Evolutionary conservation across 2,888 invertebrate species (phyloP).

Genomic region (Auanema sp.): DNA sequence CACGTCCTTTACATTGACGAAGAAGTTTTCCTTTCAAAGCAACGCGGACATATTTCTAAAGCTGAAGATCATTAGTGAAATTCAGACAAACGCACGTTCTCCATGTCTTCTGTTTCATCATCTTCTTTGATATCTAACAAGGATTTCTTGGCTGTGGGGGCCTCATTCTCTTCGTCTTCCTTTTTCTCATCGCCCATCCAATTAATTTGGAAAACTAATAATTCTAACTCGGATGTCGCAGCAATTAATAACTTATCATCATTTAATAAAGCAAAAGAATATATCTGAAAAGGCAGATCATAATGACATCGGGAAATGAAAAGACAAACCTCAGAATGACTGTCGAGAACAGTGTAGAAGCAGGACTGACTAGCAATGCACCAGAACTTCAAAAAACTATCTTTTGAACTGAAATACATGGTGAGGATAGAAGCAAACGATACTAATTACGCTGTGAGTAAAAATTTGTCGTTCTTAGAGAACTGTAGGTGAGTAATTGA

Average conservation of each 20-base stretch:
- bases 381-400: conserved; percentile 95
- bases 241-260: conserved; percentile 83
- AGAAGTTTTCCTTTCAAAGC: conserved; percentile 80
- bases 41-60: conserved; percentile 75
- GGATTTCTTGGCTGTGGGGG: conserved; percentile 30
- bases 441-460: conserved; percentile 66
- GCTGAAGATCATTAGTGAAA: conserved; percentile 22
- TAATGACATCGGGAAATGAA: neutral
- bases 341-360: conserved; percentile 87
- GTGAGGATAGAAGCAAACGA: neutral
- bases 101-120: conserved; percentile 14
- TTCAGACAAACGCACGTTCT: conserved; percentile 18
- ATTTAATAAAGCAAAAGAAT: conserved; percentile 80
- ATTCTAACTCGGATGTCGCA: conserved; percentile 81
- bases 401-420: conserved; percentile 74
- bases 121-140: conserved; percentile 6
- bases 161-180: conserved; percentile 22
- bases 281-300: conserved; percentile 68
- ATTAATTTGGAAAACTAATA: conserved; percentile 75
- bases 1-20: conserved; percentile 79
- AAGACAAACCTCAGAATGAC: conserved; percentile 70
- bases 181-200: conserved; percentile 38
- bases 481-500: conserved; percentile 76
- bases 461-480: conserved; percentile 63
- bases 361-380: conserved; percentile 91